A percentile compares a stretch with the other conserved stretches of the same genome.
phyloP scores from a whole-genome alignment of 2,888 invertebrate species.

The Plebejus melissa region DNA sequence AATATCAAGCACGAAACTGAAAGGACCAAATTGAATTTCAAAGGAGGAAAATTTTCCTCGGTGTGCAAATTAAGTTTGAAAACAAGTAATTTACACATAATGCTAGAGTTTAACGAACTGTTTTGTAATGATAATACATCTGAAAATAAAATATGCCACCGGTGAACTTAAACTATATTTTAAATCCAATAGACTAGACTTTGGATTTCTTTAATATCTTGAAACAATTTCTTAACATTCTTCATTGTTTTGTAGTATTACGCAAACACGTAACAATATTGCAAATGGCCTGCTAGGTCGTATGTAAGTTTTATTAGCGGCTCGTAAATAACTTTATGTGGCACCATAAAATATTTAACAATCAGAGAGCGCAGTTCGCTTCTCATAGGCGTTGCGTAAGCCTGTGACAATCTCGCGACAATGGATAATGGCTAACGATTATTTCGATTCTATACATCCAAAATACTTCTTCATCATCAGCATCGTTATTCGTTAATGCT shows the following conservation, averaged over 20 bases:
- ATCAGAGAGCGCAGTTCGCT: constrained; percentile 21
- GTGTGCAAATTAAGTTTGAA: not conserved
- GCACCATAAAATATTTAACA: constrained; percentile 28
- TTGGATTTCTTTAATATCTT: not conserved
- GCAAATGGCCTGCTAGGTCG: constrained; percentile 13
- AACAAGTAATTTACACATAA: not conserved
- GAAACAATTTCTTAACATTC: not conserved
- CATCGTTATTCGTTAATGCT: not conserved
- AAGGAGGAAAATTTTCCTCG: not conserved
- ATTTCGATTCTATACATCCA: not conserved
- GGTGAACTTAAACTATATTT: not conserved
- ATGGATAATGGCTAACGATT: constrained; percentile 2
- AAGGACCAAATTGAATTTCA: not conserved
- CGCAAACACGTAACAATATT: constrained; percentile 20
- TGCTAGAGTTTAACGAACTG: not conserved
- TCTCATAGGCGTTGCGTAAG: constrained; percentile 23
- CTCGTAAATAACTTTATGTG: constrained; percentile 27
- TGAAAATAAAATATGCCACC: not conserved
- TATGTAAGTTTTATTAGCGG: constrained; percentile 28
- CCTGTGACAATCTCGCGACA: constrained; percentile 23
- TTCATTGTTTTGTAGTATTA: constrained; percentile 8
- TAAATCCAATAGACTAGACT: not conserved
- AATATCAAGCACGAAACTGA: not conserved
- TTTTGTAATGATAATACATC: not conserved
- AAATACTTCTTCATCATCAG: not conserved